These are phyloP conservation scores for Actenoides lindsayi DNA, from an alignment of 2,113 vertebrate species.

Conservation along the genomic window DNA sequence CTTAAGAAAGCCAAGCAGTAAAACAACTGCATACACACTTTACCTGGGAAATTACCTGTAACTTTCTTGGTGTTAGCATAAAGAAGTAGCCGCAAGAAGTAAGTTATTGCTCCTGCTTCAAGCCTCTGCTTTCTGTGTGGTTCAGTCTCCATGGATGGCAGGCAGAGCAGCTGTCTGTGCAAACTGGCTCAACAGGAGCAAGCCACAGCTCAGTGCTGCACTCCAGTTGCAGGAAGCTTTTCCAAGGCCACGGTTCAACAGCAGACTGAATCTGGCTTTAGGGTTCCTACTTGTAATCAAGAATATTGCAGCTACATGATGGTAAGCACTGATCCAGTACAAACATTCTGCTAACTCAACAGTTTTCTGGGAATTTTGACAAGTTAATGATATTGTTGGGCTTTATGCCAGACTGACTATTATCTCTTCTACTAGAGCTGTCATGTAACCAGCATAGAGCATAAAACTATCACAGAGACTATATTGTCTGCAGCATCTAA, in stretches of 20 bases:
- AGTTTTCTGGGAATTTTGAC: slow-evolving; percentile 30
- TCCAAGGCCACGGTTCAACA: neutral
- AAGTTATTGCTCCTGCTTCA: neutral
- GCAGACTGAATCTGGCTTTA: neutral
- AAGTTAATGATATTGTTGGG: neutral
- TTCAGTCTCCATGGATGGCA: neutral
- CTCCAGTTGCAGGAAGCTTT: neutral
- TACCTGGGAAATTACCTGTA: neutral
- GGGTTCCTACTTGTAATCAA: neutral
- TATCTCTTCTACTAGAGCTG: neutral
- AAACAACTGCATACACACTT: neutral
- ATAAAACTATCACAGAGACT: neutral
- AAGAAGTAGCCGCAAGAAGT: neutral
- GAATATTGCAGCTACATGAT: neutral
- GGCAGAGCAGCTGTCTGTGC: neutral
- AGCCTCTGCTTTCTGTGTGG: neutral
- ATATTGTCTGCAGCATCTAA: neutral
- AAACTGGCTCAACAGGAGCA: neutral
- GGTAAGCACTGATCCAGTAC: neutral
- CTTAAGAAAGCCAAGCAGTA: neutral
- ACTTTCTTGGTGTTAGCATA: neutral
- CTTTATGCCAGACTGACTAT: neutral
- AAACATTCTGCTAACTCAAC: slow-evolving; percentile 22
- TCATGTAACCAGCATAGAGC: neutral
- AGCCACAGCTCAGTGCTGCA: accelerated